Evolutionary conservation across 2,113 vertebrate genomes (phyloP), one percentile per base, ranked within the genome.

Genomic region (Ardeotis arabs): DNA sequence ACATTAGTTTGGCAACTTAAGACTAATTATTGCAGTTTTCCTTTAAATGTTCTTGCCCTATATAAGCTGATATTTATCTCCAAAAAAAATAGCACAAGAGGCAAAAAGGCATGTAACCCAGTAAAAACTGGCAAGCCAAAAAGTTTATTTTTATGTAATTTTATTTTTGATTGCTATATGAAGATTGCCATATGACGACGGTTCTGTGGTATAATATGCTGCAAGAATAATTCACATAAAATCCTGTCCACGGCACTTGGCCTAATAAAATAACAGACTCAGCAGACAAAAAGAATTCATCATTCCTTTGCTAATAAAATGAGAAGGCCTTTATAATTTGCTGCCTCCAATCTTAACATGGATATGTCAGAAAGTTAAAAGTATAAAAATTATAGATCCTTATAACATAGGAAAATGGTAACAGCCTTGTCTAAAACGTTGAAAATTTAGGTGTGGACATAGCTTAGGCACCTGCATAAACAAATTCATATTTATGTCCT

Each of bases 51-150:
- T 89, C 90, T 93, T 75, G 29, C 52, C 45, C 35, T 95, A 52
- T 17, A 53, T 69, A 95, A 95, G 83, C 85, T 37, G 47, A 6
- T 80, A 50, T 81, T 84, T 87, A 58, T 60, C 49, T 84, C 49
- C 39, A 92, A 87, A 93, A 93, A 89, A 93, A 88, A 50, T 41
- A 97, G 60, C 59, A 95, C 53, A 85, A 85, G 78, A 72, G 64
- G 89, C 41, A 90, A 79, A 94, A 95, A 90, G 92, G 64, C 76
- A 58, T 80, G 72, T 73, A 84, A 97, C 45, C 86, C 96, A 97
- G 93, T 90, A 98, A 97, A 97, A 87, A 96, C 23, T 90, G 91
- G 93, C 94, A 98, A 97, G 95, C 63, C 94, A 96, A 96, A 91
- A 96, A 59, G 58, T 91, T 97, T 78, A 89, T 96, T 97, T 97